Conservation (phyloP, 2,797 vertebrate species). For the Gymnoscopelus braueri region DNA sequence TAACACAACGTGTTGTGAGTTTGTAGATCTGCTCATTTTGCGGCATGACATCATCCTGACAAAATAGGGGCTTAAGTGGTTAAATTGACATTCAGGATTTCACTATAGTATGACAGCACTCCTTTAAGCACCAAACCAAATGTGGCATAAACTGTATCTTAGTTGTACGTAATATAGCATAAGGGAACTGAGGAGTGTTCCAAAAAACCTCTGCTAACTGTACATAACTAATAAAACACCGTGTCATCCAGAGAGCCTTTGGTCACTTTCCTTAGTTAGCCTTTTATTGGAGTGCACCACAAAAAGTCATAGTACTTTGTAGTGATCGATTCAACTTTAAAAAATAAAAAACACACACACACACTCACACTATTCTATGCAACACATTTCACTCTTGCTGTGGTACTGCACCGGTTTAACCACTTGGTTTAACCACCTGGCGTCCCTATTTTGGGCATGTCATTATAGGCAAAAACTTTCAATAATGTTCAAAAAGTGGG, state of each 20-base stretch:
- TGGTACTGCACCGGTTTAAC: slow-evolving; percentile 20
- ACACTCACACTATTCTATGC: slow-evolving; percentile 66
- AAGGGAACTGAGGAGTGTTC: slow-evolving; percentile 10
- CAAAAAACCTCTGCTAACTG: background rate
- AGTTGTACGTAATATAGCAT: slow-evolving; percentile 9
- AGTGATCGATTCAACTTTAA: slow-evolving; percentile 52
- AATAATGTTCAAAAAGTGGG: too few relatives aligned
- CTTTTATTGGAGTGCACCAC: slow-evolving; percentile 14
- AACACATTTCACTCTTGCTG: slow-evolving; percentile 60
- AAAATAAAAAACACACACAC: background rate
- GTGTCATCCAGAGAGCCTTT: slow-evolving; percentile 4
- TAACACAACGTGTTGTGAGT: too few relatives aligned
- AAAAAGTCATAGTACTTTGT: background rate
- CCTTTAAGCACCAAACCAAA: background rate
- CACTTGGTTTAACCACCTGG: too few relatives aligned
- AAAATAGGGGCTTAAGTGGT: too few relatives aligned
- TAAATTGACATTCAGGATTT: too few relatives aligned
- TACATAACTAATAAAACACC: background rate
- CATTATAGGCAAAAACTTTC: too few relatives aligned
- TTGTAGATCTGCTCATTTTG: too few relatives aligned
- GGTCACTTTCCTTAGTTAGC: slow-evolving; percentile 13
- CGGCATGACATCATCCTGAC: too few relatives aligned
- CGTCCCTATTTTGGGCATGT: too few relatives aligned
- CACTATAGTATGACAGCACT: background rate
- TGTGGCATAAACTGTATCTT: background rate